Evolutionary conservation across 2,113 vertebrate genomes (phyloP), one percentile per base, ranked within the genome.

Genomic region (Callaeas wilsoni): DNA sequence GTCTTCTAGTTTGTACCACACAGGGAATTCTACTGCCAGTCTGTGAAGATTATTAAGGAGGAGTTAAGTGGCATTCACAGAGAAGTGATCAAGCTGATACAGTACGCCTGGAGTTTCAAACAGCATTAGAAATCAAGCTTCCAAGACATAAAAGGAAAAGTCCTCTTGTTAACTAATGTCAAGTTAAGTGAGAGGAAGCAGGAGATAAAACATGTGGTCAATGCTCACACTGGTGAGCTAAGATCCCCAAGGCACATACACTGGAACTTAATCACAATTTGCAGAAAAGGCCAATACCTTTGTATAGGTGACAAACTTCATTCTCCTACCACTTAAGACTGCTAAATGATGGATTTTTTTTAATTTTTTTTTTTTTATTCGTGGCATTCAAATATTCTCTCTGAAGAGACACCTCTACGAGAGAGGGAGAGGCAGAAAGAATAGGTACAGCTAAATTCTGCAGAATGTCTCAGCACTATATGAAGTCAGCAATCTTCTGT

Each of bases 21-120:
- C 25, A 32, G 50, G 27, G 68, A 94, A 57, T 62, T 79, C 50
- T 86, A 50, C 55, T 70, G 79, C 35, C 59, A 84, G n/a, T 42
- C 79, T 67, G 42, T 44, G 55, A 77, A 57, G 63, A 87, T 47
- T 23, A 47, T 78, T 67, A 87, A 86, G 59, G 33, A 80, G 55
- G n/a, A 80, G 39, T 53, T 86, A 83, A 93, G 50, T 41, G 64
- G 79, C 76, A 74, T 76, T 80, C 71, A 80, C 30, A 79, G 27
- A 80, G 79, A 86, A 96, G 55, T 67, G 85, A 88, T 74, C 59
- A 74, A 94, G 52, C 68, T 94, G 79, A 88, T 69, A 73, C 37
- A 65, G 53, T 77, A 88, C 47, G 76, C 59, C 80, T 84, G 47
- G 35, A 86, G 92, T 80, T 95, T 95, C 83, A 84, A 97, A 94